phyloP scores from a whole-genome alignment of 2,888 invertebrate genomes.

The Orthonychiurus folsomi region DNA sequence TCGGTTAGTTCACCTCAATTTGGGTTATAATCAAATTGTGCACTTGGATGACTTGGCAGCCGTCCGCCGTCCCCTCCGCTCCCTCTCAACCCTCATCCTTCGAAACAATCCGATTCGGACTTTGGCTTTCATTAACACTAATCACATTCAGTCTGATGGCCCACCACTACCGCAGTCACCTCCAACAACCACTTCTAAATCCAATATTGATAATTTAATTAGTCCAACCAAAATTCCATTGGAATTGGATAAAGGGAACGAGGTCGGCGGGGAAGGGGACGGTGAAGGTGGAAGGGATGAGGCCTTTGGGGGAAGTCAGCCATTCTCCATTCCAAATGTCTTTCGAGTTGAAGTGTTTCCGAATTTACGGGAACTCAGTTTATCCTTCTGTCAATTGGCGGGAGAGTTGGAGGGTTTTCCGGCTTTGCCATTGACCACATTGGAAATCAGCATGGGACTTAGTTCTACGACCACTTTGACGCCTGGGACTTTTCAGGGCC shows the following conservation, averaged over 20 bases:
- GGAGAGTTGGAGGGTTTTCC: conserved; percentile 66
- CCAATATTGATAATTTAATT: neutral
- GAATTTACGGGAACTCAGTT: conserved; percentile 73
- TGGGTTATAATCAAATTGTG: conserved; percentile 77
- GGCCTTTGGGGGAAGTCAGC: neutral
- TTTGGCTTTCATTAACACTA: conserved; percentile 45
- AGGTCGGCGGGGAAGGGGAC: no score
- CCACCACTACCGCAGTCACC: conserved; percentile 3
- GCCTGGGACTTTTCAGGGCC: conserved; percentile 29
- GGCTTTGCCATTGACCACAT: conserved; percentile 63
- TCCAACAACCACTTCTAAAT: conserved; percentile 2
- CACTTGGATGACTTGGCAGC: conserved; percentile 60
- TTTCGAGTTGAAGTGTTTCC: conserved; percentile 57
- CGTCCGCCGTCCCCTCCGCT: conserved; percentile 54
- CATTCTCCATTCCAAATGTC: conserved; percentile 48
- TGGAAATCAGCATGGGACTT: conserved; percentile 77
- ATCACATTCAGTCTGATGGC: conserved; percentile 12
- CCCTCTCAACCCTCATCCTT: conserved; percentile 68
- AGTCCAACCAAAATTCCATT: conserved; percentile 3
- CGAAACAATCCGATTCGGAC: conserved; percentile 73
- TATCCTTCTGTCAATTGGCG: conserved; percentile 82
- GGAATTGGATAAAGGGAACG: conserved; percentile 2
- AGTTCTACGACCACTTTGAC: conserved; percentile 56
- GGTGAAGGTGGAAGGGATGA: no score
- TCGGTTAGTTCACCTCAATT: conserved; percentile 72